Percentiles rank a stretch among this genome's conserved stretches.
These are phyloP conservation scores for Ooceraea biroi DNA, from an alignment of 1,140 invertebrate genomes.

Conservation along the genomic window DNA sequence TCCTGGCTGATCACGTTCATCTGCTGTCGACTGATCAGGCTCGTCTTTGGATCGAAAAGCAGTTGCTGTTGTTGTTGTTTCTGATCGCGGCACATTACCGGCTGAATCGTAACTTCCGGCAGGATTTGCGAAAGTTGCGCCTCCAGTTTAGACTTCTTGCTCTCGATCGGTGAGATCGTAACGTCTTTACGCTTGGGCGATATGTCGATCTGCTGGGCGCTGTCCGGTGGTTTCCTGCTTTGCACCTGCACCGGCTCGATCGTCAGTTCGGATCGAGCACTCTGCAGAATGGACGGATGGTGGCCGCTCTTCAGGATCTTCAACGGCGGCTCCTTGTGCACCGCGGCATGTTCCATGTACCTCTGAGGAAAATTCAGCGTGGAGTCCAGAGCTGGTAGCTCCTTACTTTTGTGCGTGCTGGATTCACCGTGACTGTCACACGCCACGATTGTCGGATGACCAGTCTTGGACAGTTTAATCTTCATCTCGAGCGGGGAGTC, in stretches of 20 bases:
- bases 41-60: conserved; percentile 79
- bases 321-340: conserved; percentile 56
- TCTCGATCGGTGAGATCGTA: conserved; percentile 79
- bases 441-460: conserved; percentile 81
- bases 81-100: conserved; percentile 76
- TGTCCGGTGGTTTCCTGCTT: conserved; percentile 64
- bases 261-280: conserved; percentile 76
- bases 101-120: conserved; percentile 84
- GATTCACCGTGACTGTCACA: conserved; percentile 75
- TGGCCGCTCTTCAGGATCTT: conserved; percentile 72
- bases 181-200: conserved; percentile 82
- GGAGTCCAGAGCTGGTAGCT: conserved; percentile 26
- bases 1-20: conserved; percentile 85
- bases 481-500: conserved; percentile 82
- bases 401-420: conserved; percentile 66
- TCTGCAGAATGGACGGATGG: conserved; percentile 61
- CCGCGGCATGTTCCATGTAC: conserved; percentile 65
- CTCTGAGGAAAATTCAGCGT: conserved; percentile 56
- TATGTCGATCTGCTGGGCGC: conserved; percentile 62
- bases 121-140: conserved; percentile 81
- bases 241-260: conserved; percentile 79
- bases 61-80: conserved; percentile 69
- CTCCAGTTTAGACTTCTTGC: conserved; percentile 83
- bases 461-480: conserved; percentile 82
- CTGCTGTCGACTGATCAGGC: conserved; percentile 80